phyloP scores from a whole-genome alignment of 2,797 vertebrate genomes.

The Bucorvus abyssinicus region DNA sequence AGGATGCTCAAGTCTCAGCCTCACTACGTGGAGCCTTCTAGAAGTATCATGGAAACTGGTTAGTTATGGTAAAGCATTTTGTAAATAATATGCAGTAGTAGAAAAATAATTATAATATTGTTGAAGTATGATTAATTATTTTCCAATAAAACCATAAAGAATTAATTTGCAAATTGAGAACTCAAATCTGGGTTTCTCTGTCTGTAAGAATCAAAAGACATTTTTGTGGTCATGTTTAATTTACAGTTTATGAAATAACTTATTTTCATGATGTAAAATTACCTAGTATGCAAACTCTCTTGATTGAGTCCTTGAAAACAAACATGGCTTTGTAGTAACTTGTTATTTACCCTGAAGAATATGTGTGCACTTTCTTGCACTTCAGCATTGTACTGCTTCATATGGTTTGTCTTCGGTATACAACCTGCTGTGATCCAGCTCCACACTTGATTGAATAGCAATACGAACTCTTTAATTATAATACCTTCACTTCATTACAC shows the following conservation, averaged over 20 bases:
- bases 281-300: neutral
- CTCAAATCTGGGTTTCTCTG: neutral
- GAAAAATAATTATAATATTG: neutral
- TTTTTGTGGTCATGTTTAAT: constrained; percentile 23
- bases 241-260: constrained; percentile 6
- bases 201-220: neutral
- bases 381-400: neutral
- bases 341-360: constrained; percentile 40
- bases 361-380: neutral
- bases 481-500: constrained; percentile 17
- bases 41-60: neutral
- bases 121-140: neutral
- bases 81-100: neutral
- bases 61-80: neutral
- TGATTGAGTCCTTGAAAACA: constrained; percentile 27
- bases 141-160: neutral
- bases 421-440: constrained; percentile 19
- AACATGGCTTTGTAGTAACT: constrained; percentile 37
- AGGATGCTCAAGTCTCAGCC: neutral
- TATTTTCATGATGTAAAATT: neutral
- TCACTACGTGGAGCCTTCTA: neutral
- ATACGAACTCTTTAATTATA: constrained; percentile 46
- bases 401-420: constrained; percentile 49
- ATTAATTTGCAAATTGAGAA: neutral
- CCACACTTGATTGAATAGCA: constrained; percentile 38